These are phyloP conservation scores for Centropus unirufus DNA, from an alignment of 2,113 vertebrate genomes.

Conservation along the genomic window DNA sequence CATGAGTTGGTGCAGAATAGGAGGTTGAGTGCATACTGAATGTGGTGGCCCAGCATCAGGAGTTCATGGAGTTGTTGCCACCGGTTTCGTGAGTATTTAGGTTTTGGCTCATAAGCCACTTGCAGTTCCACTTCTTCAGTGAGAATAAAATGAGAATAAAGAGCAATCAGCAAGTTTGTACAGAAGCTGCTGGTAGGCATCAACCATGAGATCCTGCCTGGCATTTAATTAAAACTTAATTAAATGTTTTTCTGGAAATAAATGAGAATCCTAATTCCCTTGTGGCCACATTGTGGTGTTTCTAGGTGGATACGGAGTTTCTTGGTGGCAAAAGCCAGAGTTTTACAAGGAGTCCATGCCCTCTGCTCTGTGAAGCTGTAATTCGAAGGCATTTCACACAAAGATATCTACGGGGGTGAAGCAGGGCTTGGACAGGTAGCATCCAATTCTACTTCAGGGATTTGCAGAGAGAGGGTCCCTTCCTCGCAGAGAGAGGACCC, in stretches of 20 bases:
- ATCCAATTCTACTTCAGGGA: rapidly evolving
- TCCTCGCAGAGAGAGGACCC: not conserved
- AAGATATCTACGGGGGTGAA: not conserved
- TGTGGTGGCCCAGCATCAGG: not conserved
- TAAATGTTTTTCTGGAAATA: not conserved
- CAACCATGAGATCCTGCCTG: not conserved
- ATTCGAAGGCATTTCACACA: rapidly evolving
- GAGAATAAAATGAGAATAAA: not conserved
- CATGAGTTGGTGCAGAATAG: not conserved
- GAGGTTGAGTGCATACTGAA: rapidly evolving
- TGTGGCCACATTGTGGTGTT: not conserved
- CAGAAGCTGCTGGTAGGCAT: not conserved
- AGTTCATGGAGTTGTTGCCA: not conserved
- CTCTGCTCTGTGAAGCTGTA: not conserved
- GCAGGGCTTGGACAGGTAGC: not conserved
- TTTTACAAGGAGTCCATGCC: rapidly evolving
- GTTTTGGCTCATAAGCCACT: not conserved
- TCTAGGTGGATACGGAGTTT: not conserved
- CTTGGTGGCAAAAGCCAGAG: not conserved
- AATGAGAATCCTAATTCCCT: not conserved
- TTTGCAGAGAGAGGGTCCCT: not conserved
- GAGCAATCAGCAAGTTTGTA: not conserved
- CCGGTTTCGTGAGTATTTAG: not conserved
- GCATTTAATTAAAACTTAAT: not conserved
- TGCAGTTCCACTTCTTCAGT: not conserved